phyloP scores from a whole-genome alignment of 92 coral and sea anemone genomes.

The Heteractis magnifica region DNA sequence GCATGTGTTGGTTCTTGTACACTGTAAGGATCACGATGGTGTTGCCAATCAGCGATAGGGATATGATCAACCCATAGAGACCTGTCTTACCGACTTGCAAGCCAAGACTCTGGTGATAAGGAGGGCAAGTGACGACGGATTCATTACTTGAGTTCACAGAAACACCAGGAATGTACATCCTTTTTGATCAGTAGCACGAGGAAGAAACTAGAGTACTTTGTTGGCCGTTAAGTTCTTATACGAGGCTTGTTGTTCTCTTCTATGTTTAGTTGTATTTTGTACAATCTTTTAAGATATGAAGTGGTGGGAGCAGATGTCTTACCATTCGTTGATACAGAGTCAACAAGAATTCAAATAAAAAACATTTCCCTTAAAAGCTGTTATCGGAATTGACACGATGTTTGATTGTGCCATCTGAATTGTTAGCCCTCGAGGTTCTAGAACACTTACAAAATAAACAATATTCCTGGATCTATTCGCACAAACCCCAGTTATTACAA shows the following conservation, averaged over 20 bases:
- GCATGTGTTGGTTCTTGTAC: slow-evolving; percentile 62
- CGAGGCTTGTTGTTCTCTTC: not conserved
- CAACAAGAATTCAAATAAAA: not conserved
- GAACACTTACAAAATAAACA: not conserved
- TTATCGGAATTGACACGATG: not conserved
- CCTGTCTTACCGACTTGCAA: slow-evolving; percentile 58
- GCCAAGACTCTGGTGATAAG: slow-evolving; percentile 46
- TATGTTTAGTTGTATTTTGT: not conserved
- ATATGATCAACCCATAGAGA: slow-evolving; percentile 56
- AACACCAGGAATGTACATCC: slow-evolving; percentile 10
- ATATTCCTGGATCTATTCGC: not conserved
- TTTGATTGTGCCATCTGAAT: slow-evolving; percentile 1
- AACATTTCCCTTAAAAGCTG: slow-evolving; percentile 7
- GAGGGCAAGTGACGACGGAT: slow-evolving; percentile 33
- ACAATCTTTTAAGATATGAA: not conserved
- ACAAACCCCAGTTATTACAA: not conserved
- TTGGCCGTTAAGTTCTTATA: too few relatives aligned
- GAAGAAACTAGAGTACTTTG: too few relatives aligned
- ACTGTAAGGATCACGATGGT: slow-evolving; percentile 70
- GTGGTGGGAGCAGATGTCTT: not conserved
- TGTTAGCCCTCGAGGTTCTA: slow-evolving; percentile 1
- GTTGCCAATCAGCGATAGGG: slow-evolving; percentile 68
- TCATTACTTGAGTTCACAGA: not conserved
- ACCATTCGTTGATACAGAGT: not conserved
- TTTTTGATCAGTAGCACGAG: too few relatives aligned